phyloP scores from a whole-genome alignment of 2,797 vertebrate genomes.

The Telmatherina bonti region DNA sequence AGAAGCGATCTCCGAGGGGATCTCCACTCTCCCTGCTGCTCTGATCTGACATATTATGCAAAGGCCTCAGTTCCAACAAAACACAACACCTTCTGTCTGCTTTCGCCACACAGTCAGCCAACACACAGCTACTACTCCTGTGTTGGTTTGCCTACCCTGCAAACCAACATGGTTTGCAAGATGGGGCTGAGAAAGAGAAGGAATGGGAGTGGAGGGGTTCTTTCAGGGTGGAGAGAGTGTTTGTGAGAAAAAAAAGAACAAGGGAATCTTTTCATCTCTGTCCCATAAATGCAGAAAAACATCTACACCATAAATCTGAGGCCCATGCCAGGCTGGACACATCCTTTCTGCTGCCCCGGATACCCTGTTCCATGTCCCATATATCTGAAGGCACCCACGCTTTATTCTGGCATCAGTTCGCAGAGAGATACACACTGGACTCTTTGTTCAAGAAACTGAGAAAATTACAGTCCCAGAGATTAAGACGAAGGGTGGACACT shows the following conservation, averaged over 20 bases:
- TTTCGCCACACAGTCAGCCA: slow-evolving; percentile 38
- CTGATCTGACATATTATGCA: slow-evolving; percentile 48
- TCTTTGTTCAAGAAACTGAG: slow-evolving; percentile 69
- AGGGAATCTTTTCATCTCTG: slow-evolving; percentile 83
- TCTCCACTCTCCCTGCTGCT: slow-evolving; percentile 73
- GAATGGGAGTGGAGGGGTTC: slow-evolving; percentile 63
- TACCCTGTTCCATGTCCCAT: slow-evolving; percentile 61
- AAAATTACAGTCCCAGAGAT: slow-evolving; percentile 64
- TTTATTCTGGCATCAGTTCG: slow-evolving; percentile 46
- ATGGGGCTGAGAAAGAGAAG: slow-evolving; percentile 59
- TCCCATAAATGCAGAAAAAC: slow-evolving; percentile 74
- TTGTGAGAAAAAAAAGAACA: slow-evolving; percentile 76
- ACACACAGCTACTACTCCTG: slow-evolving; percentile 42
- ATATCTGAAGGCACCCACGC: slow-evolving; percentile 64
- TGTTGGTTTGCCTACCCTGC: slow-evolving; percentile 40
- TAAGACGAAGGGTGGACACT: slow-evolving; percentile 56
- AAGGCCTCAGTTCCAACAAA: slow-evolving; percentile 15
- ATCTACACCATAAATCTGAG: slow-evolving; percentile 81
- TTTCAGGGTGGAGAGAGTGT: slow-evolving; percentile 67
- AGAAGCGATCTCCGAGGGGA: slow-evolving; percentile 85
- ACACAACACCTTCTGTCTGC: slow-evolving; percentile 35
- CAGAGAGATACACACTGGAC: slow-evolving; percentile 65
- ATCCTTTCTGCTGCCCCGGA: slow-evolving; percentile 68
- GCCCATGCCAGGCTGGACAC: slow-evolving; percentile 62
- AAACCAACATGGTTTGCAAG: slow-evolving; percentile 48